Evolutionary conservation across 1,140 invertebrate genomes (phyloP), one percentile per base, ranked within the genome.

Genomic region (Protaetia brevitarsis): DNA sequence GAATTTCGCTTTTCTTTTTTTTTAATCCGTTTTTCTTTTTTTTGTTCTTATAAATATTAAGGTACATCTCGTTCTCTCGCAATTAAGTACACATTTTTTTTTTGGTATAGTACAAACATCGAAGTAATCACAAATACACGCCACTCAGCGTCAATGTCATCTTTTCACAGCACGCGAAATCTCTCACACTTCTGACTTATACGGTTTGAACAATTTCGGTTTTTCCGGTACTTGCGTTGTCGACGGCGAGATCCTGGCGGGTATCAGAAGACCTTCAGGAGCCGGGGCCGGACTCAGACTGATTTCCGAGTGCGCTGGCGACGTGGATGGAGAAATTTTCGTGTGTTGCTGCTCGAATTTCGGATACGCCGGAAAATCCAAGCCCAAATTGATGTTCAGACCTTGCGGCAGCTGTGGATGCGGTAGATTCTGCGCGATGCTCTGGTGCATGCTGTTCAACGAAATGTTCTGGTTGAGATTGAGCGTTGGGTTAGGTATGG

Each of bases 151-250:
- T n/a, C n/a, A n/a, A n/a, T n/a, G n/a, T n/a, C n/a, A n/a, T n/a
- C n/a, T n/a, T n/a, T n/a, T n/a, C n/a, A n/a, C n/a, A n/a, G n/a
- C n/a, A n/a, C n/a, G n/a, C n/a, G n/a, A n/a, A n/a, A n/a, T n/a
- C n/a, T n/a, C n/a, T 59, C 57, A 59, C 60, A 78, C 78, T 74
- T 88, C 87, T 66, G 82, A 86, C 73, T 88, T 88, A 75, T 88
- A 88, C 0, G 87, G 87, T 72, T 89, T 86, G 70, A 89, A 89
- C 11, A 89, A 74, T 73, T 88, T 89, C 0, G 86, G 86, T 68
- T 83, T 81, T 3, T 82, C 83, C 16, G 16, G 68, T n/a, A 66
- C 37, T 30, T 79, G 77, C 51, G 78, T 82, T 68, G 66, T 71
- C 70, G 11, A 77, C 68, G 73, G 71, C 28, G 76, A 74, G 7